Conservation (phyloP, 2,888 invertebrate genomes). For the Folsomia candida region DNA sequence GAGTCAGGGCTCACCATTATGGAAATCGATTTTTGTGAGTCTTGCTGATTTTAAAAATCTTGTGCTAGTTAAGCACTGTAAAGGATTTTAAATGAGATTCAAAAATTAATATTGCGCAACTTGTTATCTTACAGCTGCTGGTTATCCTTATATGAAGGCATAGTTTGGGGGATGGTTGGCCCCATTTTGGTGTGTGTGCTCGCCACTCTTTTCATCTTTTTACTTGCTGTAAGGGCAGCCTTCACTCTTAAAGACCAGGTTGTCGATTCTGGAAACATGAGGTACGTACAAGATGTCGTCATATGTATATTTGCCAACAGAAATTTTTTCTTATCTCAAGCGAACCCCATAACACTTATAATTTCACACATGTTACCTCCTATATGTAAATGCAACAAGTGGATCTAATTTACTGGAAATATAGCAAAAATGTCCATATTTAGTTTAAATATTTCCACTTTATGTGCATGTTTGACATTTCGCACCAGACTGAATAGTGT, state of each 20-base stretch:
- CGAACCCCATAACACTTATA: not conserved
- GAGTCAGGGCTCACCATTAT: constrained; percentile 90
- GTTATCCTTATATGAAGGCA: constrained; percentile 88
- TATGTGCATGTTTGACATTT: too few relatives aligned
- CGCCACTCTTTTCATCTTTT: constrained; percentile 74
- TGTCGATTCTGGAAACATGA: constrained; percentile 77
- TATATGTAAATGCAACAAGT: not conserved
- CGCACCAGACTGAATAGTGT: too few relatives aligned
- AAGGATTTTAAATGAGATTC: not conserved
- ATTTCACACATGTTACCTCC: not conserved
- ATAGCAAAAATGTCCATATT: not conserved
- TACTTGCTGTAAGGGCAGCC: constrained; percentile 83
- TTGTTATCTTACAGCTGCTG: constrained; percentile 91
- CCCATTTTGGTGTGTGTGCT: constrained; percentile 70
- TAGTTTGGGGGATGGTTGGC: constrained; percentile 92
- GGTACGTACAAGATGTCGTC: constrained; percentile 60
- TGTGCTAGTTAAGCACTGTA: too few relatives aligned
- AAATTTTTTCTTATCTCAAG: constrained; percentile 1
- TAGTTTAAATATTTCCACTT: not conserved
- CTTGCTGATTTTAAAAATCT: constrained; percentile 4
- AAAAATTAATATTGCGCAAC: not conserved
- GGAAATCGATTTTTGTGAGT: constrained; percentile 91
- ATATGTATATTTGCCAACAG: too few relatives aligned
- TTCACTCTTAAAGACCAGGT: constrained; percentile 87
- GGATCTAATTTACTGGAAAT: not conserved